A percentile compares a stretch with the other conserved stretches of the same genome.
phyloP scores from a whole-genome alignment of 2,797 vertebrate genomes.

The Sebastes matsubarae region DNA sequence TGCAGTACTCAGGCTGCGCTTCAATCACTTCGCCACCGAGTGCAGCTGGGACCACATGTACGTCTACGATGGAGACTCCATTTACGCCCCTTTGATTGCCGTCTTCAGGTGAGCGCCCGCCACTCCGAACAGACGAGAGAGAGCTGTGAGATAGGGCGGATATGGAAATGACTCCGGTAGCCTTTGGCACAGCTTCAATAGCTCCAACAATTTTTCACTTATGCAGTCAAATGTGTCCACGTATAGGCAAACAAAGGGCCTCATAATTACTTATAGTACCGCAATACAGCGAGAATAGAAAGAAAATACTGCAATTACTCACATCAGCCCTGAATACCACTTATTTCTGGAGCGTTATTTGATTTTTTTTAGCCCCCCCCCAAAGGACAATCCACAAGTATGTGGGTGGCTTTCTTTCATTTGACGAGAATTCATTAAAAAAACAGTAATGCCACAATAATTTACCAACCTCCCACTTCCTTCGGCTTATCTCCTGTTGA shows the following conservation, averaged over 20 bases:
- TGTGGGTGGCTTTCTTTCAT: constrained; percentile 2
- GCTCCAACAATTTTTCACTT: constrained; percentile 6
- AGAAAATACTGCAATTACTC: constrained; percentile 33
- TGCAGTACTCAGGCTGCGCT: constrained; percentile 89
- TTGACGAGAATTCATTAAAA: constrained; percentile 39
- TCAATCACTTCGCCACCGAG: constrained; percentile 96
- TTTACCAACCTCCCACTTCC: constrained; percentile 9
- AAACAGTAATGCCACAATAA: constrained; percentile 20
- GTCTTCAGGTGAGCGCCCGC: constrained; percentile 89
- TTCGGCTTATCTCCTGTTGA: constrained; percentile 21
- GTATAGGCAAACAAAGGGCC: constrained; percentile 26
- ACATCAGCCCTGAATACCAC: constrained; percentile 5
- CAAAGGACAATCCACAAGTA: constrained; percentile 5
- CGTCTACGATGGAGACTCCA: constrained; percentile 94
- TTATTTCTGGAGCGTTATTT: constrained; percentile 12
- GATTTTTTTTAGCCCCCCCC: neutral
- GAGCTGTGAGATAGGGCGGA: neutral
- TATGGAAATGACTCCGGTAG: constrained; percentile 39
- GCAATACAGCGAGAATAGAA: constrained; percentile 19
- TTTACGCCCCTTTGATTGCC: constrained; percentile 92
- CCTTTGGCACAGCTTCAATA: constrained; percentile 37
- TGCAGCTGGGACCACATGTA: constrained; percentile 99
- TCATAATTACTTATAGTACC: constrained; percentile 28
- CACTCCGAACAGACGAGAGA: constrained; percentile 5
- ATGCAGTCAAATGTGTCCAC: constrained; percentile 23